A percentile compares a stretch with the other conserved stretches of the same genome.
Conservation (phyloP, 2,113 vertebrate genomes). For the Carlito syrichta region DNA sequence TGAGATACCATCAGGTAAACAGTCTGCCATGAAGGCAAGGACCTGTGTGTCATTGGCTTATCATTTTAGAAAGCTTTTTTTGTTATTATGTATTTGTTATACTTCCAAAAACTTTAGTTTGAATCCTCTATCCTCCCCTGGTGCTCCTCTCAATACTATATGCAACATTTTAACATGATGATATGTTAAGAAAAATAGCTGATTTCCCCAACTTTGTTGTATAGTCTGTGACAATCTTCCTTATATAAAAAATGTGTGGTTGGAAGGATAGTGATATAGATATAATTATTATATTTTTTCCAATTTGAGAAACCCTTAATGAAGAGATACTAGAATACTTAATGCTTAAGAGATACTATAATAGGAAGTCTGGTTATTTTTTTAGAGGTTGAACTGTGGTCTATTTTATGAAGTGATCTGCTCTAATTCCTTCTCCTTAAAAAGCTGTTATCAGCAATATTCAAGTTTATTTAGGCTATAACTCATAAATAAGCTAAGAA, state of each 20-base stretch:
- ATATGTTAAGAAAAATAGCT: not conserved
- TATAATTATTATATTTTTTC: not conserved
- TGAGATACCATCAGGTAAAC: not conserved
- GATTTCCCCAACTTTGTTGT: not conserved
- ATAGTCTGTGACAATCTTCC: not conserved
- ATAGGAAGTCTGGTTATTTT: not conserved
- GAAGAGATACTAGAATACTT: not conserved
- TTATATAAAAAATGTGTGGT: not conserved
- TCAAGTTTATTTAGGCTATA: slow-evolving; percentile 18
- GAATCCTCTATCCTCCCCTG: not conserved
- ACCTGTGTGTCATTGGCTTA: not conserved
- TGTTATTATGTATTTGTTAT: not conserved
- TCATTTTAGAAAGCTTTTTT: not conserved
- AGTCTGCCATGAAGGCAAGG: not conserved
- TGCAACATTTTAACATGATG: not conserved
- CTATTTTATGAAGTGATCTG: not conserved
- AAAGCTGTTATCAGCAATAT: not conserved
- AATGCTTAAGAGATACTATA: too few species aligned
- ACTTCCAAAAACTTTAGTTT: not conserved
- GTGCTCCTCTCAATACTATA: not conserved
- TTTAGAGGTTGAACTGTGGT: not conserved
- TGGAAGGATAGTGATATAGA: not conserved
- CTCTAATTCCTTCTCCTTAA: slow-evolving; percentile 5
- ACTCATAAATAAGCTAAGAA: slow-evolving; percentile 13
- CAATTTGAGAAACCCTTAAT: slow-evolving; percentile 13